Evolutionary conservation across 2,113 vertebrate genomes (phyloP), one percentile per base, ranked within the genome.

Genomic region (Eira barbara): DNA sequence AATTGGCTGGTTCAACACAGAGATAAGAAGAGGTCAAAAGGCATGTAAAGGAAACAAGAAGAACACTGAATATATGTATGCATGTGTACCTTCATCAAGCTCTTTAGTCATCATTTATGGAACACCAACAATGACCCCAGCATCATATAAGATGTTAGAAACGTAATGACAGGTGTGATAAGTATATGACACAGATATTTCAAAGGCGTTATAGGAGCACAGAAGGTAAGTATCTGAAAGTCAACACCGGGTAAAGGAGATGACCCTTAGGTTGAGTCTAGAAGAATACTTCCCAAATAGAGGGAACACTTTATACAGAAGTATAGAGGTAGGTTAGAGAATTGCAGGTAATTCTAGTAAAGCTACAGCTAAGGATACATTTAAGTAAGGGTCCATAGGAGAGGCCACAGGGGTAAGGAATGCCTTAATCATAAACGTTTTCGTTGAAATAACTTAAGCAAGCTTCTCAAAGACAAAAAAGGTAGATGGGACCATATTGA

Each of bases 381-480:
- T 93, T 90, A 45, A 95, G 29, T 36, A 61, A 81, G n/a, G 25
- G 29, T 69, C 34, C 39, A 21, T 52, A 55, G 42, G 23, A 80
- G 55, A 78, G n/a, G 21, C 29, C 21, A 69, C 42, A 94, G 69
- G 69, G 57, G 31, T 42, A 42, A 86, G 49, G 47, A 78, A 84
- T 23, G 36, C 84, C 47, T 36, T 67, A 23, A 90, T 65, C 84
- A n/a, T 78, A 78, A 45, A 67, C 42, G 34, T 87, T 84, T 69
- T 81, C 76, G 63, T 47, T 86, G 83, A 86, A 69, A 91, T 82
- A 61, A 86, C 47, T 59, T 89, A 61, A 84, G 69, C 6, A 89
- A 31, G n/a, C 36, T 92, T 96, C 93, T 95, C 29, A 80, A 80
- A 82, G 88, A 69, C 73, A 96, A 45, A 96, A 45, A 91, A 90